A percentile compares a stretch with the other conserved stretches of the same genome.
Evolutionary conservation across 2,797 vertebrate species (phyloP).

Genomic region (Telmatherina bonti): DNA sequence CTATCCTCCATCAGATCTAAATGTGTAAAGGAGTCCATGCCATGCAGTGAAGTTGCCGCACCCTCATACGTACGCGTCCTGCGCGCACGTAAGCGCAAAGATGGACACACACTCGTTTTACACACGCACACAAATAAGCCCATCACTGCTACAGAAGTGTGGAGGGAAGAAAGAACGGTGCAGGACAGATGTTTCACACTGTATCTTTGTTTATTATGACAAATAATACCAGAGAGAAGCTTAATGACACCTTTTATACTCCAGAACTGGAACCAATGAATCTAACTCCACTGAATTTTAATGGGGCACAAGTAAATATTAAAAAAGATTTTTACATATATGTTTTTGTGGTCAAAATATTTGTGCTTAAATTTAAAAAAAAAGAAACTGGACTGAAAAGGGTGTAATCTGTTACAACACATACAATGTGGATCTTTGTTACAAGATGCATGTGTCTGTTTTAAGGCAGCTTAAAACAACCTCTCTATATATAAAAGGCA

Average conservation of each 20-base stretch:
- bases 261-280: neutral
- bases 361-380: neutral
- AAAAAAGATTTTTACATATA: too few species aligned
- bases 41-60: constrained; percentile 81
- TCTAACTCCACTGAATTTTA: too few species aligned
- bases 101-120: constrained; percentile 28
- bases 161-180: constrained; percentile 28
- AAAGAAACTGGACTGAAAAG: neutral
- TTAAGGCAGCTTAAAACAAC: neutral
- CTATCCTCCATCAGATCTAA: constrained; percentile 48
- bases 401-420: neutral
- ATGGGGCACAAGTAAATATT: too few species aligned
- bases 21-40: constrained; percentile 54
- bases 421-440: too few species aligned
- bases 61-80: constrained; percentile 71
- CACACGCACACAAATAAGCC: constrained; percentile 16
- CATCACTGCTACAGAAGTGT: constrained; percentile 33
- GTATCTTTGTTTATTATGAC: constrained; percentile 44
- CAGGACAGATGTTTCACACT: constrained; percentile 6
- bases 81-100: constrained; percentile 49
- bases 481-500: neutral
- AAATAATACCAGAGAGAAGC: neutral
- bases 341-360: too few species aligned
- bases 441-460: neutral
- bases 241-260: neutral